Conservation (phyloP, 2,113 vertebrate genomes). For the Fulica atra region DNA sequence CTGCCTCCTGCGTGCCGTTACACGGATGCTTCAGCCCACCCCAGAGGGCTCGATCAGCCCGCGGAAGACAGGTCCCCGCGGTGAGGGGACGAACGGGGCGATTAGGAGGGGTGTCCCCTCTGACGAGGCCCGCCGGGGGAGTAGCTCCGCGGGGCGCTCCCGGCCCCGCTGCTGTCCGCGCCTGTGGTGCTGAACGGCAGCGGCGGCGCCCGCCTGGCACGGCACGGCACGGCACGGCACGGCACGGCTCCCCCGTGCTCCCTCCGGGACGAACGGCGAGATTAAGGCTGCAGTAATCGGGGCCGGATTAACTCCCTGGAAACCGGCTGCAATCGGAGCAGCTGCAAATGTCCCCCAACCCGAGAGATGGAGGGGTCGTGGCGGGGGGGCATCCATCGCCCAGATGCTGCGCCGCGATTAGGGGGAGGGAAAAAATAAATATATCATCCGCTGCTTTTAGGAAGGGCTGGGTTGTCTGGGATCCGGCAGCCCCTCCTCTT, state of each 20-base stretch:
- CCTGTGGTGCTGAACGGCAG: constrained; percentile 32
- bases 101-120: neutral
- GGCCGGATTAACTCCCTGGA: constrained; percentile 45
- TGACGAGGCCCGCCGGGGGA: no score
- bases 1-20: neutral
- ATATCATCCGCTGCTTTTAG: constrained; percentile 28
- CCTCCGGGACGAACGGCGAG: neutral
- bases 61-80: rapidly evolving
- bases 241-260: no score
- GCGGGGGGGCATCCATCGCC: neutral
- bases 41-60: neutral
- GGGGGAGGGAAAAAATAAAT: neutral
- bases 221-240: no score
- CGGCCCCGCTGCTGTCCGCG: neutral
- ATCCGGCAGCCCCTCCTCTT: constrained; percentile 38
- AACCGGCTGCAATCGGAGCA: neutral
- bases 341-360: neutral
- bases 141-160: neutral
- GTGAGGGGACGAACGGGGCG: neutral
- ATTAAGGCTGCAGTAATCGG: constrained; percentile 29
- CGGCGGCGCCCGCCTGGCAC: no score
- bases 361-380: neutral
- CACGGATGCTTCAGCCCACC: neutral
- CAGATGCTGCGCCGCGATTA: neutral
- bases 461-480: constrained; percentile 17